Evolutionary conservation across 2,888 invertebrate species (phyloP).

Genomic region (Camptogramma bilineatum): DNA sequence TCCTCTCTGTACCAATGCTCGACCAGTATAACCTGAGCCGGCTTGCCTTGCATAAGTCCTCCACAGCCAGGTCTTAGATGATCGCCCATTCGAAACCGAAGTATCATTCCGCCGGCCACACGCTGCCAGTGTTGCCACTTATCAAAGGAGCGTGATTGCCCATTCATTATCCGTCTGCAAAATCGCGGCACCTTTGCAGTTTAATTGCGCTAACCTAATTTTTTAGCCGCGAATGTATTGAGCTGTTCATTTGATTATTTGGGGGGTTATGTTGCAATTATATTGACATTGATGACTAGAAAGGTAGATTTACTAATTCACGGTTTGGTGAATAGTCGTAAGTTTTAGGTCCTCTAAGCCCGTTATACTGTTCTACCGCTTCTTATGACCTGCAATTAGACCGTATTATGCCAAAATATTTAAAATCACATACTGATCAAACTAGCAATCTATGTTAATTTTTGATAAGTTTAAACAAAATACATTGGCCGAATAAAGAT

Average conservation of each 20-base stretch:
- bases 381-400: no score
- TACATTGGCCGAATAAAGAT: no score
- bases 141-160: constrained; percentile 66
- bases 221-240: constrained; percentile 48
- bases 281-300: no score
- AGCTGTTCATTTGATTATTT: constrained; percentile 45
- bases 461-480: no score
- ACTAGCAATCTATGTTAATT: no score
- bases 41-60: constrained; percentile 39
- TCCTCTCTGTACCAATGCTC: constrained; percentile 45
- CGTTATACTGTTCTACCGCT: no score
- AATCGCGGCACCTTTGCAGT: constrained; percentile 66
- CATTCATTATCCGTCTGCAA: constrained; percentile 65
- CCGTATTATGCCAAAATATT: no score
- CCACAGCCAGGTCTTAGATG: constrained; percentile 37
- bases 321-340: no score
- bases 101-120: constrained; percentile 47
- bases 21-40: constrained; percentile 36
- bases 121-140: constrained; percentile 50
- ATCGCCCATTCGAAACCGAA: constrained; percentile 35
- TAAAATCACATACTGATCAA: no score
- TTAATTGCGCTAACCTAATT: constrained; percentile 66
- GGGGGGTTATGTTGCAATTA: constrained; percentile 12
- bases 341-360: no score
- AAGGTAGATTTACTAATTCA: neutral